Conservation (phyloP, 2,797 vertebrate genomes). For the Petrocephalus schoutedeni region DNA sequence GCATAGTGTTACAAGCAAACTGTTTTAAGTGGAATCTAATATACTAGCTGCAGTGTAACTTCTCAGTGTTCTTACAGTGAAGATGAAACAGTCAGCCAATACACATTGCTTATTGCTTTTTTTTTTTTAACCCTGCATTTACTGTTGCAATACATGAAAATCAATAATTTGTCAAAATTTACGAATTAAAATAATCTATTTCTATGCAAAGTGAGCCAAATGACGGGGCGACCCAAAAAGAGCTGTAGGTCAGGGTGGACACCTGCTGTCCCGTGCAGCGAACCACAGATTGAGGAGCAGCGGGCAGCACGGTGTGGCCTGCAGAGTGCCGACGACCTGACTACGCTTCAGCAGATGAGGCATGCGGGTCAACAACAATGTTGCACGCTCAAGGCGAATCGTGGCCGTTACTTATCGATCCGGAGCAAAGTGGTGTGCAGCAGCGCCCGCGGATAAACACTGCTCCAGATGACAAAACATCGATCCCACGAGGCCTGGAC, state of each 20-base stretch:
- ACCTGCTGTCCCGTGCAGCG: neutral
- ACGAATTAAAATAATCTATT: neutral
- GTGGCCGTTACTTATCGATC: constrained; percentile 79
- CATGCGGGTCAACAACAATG: constrained; percentile 61
- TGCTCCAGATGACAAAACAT: constrained; percentile 84
- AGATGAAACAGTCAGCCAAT: neutral
- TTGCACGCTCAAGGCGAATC: constrained; percentile 71
- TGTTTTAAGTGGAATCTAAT: neutral
- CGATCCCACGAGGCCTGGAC: constrained; percentile 68
- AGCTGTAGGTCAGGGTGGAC: neutral
- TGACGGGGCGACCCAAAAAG: neutral
- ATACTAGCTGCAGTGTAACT: neutral
- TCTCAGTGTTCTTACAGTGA: neutral
- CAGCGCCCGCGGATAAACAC: constrained; percentile 78
- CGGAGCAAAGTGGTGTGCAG: constrained; percentile 49
- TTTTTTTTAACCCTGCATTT: neutral
- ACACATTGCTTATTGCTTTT: neutral
- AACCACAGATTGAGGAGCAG: constrained; percentile 30
- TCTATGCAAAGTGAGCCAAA: neutral
- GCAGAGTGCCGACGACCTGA: constrained; percentile 51
- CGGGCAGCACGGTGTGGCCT: constrained; percentile 52
- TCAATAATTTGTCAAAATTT: neutral
- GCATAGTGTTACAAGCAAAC: neutral
- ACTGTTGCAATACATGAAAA: neutral
- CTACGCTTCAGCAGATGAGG: constrained; percentile 61